A percentile compares a stretch with the other conserved stretches of the same genome.
phyloP scores from a whole-genome alignment of 2,113 vertebrate genomes.

The Cathartes aura region DNA sequence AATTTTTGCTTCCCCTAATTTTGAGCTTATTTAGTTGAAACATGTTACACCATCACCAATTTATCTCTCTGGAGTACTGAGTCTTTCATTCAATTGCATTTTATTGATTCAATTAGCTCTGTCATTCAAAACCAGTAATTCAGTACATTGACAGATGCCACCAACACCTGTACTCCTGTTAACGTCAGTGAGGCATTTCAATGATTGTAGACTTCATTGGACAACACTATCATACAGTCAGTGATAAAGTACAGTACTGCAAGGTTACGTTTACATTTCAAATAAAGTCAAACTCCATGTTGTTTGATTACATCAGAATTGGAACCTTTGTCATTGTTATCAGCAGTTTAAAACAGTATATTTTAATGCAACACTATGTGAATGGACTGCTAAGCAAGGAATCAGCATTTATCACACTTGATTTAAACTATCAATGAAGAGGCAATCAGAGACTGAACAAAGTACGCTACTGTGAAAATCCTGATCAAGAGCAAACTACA shows the following conservation, averaged over 20 bases:
- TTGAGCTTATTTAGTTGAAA: neutral
- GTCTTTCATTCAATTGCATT: neutral
- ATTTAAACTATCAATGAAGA: neutral
- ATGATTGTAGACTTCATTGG: neutral
- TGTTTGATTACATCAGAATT: neutral
- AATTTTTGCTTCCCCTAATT: neutral
- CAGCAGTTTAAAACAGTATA: neutral
- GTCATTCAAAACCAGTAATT: neutral
- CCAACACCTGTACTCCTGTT: neutral
- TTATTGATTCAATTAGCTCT: conserved; percentile 14
- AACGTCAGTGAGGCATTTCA: neutral
- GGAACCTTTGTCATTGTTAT: neutral
- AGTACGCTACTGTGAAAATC: neutral
- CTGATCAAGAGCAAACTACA: neutral
- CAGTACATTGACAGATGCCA: neutral
- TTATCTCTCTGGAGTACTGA: neutral
- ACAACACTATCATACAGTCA: neutral
- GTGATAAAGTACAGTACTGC: neutral
- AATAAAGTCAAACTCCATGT: neutral
- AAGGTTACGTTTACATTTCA: neutral
- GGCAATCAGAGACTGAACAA: neutral
- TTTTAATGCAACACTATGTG: neutral
- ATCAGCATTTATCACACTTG: neutral
- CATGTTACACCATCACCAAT: neutral
- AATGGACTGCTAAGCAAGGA: neutral